A percentile compares a stretch with the other conserved stretches of the same genome.
phyloP scores from a whole-genome alignment of 2,797 vertebrate species.

The Poecilia picta region DNA sequence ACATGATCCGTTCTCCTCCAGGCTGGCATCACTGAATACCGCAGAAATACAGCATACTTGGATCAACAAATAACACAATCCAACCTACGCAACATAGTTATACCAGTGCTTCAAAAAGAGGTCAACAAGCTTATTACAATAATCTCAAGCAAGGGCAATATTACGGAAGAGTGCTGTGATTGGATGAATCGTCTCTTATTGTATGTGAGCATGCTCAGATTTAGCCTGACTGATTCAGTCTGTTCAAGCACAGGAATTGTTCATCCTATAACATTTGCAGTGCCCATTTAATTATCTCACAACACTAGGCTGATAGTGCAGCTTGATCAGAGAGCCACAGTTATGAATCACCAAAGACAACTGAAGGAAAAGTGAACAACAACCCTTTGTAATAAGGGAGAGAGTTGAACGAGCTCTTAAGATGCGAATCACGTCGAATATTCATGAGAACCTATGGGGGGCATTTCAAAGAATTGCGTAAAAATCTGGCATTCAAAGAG shows the following conservation, averaged over 20 bases:
- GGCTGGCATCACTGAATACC: constrained; percentile 70
- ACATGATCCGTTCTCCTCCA: constrained; percentile 63
- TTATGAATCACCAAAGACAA: background rate
- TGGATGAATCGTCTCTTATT: constrained; percentile 1
- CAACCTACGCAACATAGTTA: constrained; percentile 9
- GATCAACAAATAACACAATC: constrained; percentile 24
- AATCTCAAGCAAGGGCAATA: constrained; percentile 3
- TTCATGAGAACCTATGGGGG: constrained; percentile 56
- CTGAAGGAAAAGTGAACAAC: constrained; percentile 2
- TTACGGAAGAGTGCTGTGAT: constrained; percentile 10
- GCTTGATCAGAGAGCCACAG: constrained; percentile 21
- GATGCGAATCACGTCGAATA: constrained; percentile 40
- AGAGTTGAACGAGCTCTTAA: constrained; percentile 8
- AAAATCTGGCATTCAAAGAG: constrained; percentile 57
- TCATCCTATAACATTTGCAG: constrained; percentile 22
- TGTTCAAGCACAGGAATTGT: constrained; percentile 46
- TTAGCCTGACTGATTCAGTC: constrained; percentile 37
- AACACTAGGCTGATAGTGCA: constrained; percentile 13
- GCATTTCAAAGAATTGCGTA: constrained; percentile 47
- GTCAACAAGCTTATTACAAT: constrained; percentile 13
- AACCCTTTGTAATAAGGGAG: constrained; percentile 11
- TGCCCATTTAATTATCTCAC: constrained; percentile 37
- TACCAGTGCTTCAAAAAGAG: constrained; percentile 19
- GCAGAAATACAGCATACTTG: constrained; percentile 40
- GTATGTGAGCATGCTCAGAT: constrained; percentile 4